Evolutionary conservation across 2,888 invertebrate species (phyloP).

Genomic region (Steromphala cineraria): DNA sequence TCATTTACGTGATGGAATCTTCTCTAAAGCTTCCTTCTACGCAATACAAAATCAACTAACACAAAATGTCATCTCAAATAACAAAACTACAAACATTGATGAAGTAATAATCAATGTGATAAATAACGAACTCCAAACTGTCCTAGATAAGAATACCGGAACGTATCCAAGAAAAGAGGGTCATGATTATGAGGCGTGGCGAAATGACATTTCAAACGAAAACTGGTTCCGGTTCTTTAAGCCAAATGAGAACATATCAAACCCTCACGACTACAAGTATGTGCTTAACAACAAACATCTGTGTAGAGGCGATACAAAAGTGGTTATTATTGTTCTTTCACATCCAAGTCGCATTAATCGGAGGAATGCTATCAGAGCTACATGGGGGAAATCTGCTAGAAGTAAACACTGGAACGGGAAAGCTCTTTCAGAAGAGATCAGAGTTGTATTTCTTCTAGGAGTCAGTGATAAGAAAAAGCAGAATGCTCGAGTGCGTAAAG

Average conservation of each 20-base stretch:
- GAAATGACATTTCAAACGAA: neutral
- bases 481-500: neutral
- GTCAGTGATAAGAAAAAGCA: neutral
- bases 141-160: too few relatives aligned
- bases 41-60: too few relatives aligned
- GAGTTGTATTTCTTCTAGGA: neutral
- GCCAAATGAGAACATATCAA: neutral
- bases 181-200: neutral
- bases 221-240: neutral
- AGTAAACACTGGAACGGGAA: neutral
- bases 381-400: neutral
- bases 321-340: neutral
- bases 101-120: too few relatives aligned
- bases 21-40: too few relatives aligned
- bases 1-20: too few relatives aligned
- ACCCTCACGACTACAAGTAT: neutral
- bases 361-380: neutral
- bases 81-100: too few relatives aligned
- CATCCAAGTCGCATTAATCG: neutral
- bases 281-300: neutral
- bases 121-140: too few relatives aligned
- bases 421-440: neutral
- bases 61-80: too few relatives aligned
- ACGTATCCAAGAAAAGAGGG: neutral
- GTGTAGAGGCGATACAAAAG: neutral